Evolutionary conservation across 1,140 invertebrate genomes (phyloP), one percentile per base, ranked within the genome.

Genomic region (Atta texana): DNA sequence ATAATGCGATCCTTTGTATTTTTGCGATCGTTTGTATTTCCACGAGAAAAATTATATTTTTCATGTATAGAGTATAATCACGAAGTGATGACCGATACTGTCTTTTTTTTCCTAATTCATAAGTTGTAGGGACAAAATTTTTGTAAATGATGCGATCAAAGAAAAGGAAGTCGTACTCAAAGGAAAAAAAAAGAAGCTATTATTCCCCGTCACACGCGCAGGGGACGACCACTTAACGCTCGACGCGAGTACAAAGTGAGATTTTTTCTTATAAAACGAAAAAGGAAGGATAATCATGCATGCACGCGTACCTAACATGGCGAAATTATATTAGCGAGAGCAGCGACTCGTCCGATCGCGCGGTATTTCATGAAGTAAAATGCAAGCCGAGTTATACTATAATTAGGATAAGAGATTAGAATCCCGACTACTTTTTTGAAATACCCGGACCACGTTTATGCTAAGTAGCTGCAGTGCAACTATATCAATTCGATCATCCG

Each of bases 131-230:
- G 77, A 82, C 63, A 68, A 92, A 93, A 92, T 92, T 93, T 92
- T 93, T 92, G 90, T 93, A 93, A 14, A 51, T 44, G 88, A 93
- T 92, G 89, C 89, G 44, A 55, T 88, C 81, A n/a, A 78, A 57
- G 68, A 68, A 69, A 63, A 82, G n/a, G 10, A 68, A 21, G n/a
- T n/a, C 14, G 28, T 44, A 57, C 2, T 72, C 39, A 68, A 74
- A n/a, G 49, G 24, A 34, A 31, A 71, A 88, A 34, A 57, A 49
- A 75, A 80, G 18, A 68, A 39, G 49, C 66, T 18, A 44, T 12
- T 69, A 31, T 51, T 49, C 68, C 55, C 69, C 24, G 80, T 39
- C 10, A 34, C 49, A 16, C 8, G 31, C 24, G 12, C 8, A 55
- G 39, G 55, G 55, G 18, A 74, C 21, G 68, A 82, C 55, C 80